phyloP scores from a whole-genome alignment of 2,113 vertebrate species.

The Cyanoliseus patagonus region DNA sequence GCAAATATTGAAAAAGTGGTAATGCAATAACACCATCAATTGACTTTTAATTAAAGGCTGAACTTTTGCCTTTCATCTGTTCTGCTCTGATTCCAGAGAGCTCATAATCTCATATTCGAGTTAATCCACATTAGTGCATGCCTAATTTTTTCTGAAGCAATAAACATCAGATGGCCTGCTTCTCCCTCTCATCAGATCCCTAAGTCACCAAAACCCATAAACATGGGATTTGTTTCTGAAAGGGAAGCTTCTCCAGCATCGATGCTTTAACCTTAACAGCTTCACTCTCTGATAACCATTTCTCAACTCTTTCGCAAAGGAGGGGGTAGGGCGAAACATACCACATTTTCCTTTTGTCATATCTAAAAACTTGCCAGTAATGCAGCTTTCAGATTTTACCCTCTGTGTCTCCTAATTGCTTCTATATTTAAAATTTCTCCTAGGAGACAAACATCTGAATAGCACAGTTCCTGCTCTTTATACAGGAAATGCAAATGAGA shows the following conservation, averaged over 20 bases:
- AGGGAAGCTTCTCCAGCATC: neutral
- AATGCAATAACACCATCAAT: conserved; percentile 36
- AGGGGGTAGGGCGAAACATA: neutral
- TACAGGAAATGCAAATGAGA: neutral
- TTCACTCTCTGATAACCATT: neutral
- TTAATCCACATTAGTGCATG: neutral
- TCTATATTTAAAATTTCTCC: neutral
- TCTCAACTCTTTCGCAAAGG: neutral
- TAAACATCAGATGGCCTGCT: neutral
- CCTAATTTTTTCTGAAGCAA: conserved; percentile 25
- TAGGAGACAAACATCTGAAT: neutral
- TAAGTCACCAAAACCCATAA: neutral
- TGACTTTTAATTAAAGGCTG: conserved; percentile 64
- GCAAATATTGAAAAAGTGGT: conserved; percentile 32
- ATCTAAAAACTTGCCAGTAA: neutral
- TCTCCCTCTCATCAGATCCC: neutral
- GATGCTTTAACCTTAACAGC: neutral
- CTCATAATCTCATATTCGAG: neutral
- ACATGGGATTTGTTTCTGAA: conserved; percentile 7
- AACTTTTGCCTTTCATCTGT: conserved; percentile 47
- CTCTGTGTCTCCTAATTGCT: neutral
- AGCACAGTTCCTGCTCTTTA: neutral
- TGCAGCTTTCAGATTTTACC: neutral
- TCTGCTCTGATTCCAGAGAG: conserved; percentile 20
- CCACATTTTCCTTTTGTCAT: neutral